Percentiles rank a stretch among this genome's conserved stretches.
phyloP scores from a whole-genome alignment of 2,113 vertebrate genomes.

The Miniopterus natalensis region DNA sequence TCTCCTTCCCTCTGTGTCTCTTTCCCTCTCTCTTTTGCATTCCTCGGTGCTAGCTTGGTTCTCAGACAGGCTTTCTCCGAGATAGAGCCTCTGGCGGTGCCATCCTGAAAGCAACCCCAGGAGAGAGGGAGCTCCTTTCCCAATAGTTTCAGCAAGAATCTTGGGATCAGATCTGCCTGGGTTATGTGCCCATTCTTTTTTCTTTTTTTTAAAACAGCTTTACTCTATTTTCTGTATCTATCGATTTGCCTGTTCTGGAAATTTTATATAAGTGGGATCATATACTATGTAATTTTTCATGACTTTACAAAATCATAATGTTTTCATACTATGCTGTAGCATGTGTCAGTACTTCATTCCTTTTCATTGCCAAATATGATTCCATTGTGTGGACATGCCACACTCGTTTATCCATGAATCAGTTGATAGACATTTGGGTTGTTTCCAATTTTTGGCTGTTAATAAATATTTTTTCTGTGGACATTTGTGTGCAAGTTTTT shows the following conservation, averaged over 20 bases:
- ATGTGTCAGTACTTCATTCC: background rate
- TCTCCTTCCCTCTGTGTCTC: background rate
- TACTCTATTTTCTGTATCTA: background rate
- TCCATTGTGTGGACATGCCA: background rate
- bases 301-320: background rate
- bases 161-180: background rate
- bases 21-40: no score
- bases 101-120: background rate
- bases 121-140: background rate
- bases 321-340: background rate
- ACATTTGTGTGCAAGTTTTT: no score
- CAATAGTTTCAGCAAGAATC: background rate
- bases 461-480: background rate
- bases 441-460: background rate
- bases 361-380: background rate
- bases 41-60: background rate
- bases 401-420: rapidly evolving
- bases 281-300: background rate
- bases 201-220: background rate
- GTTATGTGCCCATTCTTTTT: background rate
- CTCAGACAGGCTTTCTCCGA: background rate
- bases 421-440: background rate
- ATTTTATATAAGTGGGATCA: background rate
- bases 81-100: background rate
- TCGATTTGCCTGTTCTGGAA: background rate